Percentiles rank a stretch among this genome's conserved stretches.
Conservation (phyloP, 2,797 vertebrate species). For the Acanthiza pusilla region DNA sequence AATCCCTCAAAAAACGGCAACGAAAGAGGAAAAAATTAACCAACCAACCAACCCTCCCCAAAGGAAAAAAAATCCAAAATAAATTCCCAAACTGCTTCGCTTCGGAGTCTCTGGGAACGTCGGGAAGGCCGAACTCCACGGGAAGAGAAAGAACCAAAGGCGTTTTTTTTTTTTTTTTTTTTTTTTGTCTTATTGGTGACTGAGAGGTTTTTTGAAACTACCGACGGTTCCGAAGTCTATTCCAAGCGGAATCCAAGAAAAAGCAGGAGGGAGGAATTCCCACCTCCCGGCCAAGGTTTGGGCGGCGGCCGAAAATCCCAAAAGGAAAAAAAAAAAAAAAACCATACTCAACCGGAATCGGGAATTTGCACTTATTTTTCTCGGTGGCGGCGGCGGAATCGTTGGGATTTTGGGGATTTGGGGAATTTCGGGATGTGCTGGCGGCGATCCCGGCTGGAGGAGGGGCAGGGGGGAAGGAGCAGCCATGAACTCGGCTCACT, state of each 20-base stretch:
- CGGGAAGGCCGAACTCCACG: background rate
- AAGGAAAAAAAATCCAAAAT: background rate
- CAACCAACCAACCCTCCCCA: background rate
- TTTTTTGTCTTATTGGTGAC: background rate
- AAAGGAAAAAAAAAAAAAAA: no score
- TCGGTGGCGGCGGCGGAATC: background rate
- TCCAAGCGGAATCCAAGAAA: background rate
- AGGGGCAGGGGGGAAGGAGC: conserved; percentile 24
- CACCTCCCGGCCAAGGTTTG: background rate
- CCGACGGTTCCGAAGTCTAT: conserved; percentile 16
- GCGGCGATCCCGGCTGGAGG: conserved; percentile 7
- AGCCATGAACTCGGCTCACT: background rate
- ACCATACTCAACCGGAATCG: background rate
- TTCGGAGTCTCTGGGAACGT: conserved; percentile 43
- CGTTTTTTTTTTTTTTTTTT: background rate
- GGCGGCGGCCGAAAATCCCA: background rate
- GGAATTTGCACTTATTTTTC: background rate
- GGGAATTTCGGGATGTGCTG: background rate
- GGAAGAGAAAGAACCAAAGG: background rate
- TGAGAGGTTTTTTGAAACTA: background rate
- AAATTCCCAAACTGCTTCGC: background rate
- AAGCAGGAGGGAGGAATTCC: conserved; percentile 15
- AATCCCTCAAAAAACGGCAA: background rate
- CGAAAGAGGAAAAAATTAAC: background rate
- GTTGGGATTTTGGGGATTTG: background rate